Base-by-base conservation (phyloP, 2,797 vertebrate genomes). In the Eulemur albifrons region DNA sequence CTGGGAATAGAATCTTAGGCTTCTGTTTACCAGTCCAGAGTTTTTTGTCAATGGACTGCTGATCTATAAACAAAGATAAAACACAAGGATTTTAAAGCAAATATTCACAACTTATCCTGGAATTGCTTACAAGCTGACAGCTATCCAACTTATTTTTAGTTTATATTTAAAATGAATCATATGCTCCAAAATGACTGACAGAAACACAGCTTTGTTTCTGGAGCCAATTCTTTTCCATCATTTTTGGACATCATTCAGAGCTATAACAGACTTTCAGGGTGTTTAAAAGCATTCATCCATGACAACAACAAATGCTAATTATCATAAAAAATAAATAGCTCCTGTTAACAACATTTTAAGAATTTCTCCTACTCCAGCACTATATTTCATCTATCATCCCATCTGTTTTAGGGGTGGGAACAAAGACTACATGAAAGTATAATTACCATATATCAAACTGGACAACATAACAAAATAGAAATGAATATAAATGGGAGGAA, bases 301-400 rank as follows among this genome's bases (percentile, higher is more conserved):
- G 97, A 98, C 76, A 97, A 98, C 97, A 98, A 98, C 95, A 98
- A 98, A 98, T 98, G 97, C 94, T 98, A 98, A 98, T 98, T 97
- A 98, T 98, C 96, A 97, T 97, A 98, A 98, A 97, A 97, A 97
- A 97, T 95, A 94, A 15, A 25, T 96, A 98, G 94, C 95, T 85
- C 83, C 69, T 98, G 97, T 97, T 98, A 97, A 97, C 97, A 98
- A 96, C 80, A 97, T 90, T 97, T 95, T 97, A 97, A 95, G 90
- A 96, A 94, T 90, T 96, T 96, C 45, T 97, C 83, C 89, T 88
- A 54, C 82, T 88, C 96, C 54, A 94, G 93, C 89, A 95, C 73
- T 97, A 92, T 88, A 95, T 92, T 95, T 93, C 80, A 94, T 97
- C 76, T 94, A 80, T 79, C 57, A 88, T 63, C 52, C 86, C 94